Percentiles rank a stretch among this genome's conserved stretches.
Evolutionary conservation across 1,140 invertebrate genomes (phyloP).

Genomic region (Euura saliciscinereae): DNA sequence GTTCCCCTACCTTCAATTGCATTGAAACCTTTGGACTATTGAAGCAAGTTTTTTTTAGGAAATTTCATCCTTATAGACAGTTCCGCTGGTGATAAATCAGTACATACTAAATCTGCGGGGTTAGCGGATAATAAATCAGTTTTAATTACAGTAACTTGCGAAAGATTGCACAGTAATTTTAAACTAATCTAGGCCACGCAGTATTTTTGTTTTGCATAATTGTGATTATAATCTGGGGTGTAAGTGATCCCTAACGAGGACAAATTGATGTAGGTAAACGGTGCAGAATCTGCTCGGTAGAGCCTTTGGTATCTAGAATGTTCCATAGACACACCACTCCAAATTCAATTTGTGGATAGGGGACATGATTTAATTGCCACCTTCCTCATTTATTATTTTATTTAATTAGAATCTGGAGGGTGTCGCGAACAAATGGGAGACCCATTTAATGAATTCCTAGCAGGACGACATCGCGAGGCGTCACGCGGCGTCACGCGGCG

Average conservation of each 20-base stretch:
- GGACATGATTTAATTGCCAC: constrained; percentile 8
- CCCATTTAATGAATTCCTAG: constrained; percentile 54
- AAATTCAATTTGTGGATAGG: not conserved
- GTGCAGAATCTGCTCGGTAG: not conserved
- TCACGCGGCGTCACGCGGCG: constrained; percentile 32
- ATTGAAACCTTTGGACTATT: too few relatives aligned
- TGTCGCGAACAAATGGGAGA: constrained; percentile 46
- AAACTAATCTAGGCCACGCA: too few relatives aligned
- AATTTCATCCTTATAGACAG: too few relatives aligned
- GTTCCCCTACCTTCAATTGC: too few relatives aligned
- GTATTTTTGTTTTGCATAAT: not conserved
- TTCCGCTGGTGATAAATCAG: too few relatives aligned
- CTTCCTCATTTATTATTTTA: constrained; percentile 48
- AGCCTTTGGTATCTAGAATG: not conserved
- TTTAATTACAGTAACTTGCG: too few relatives aligned
- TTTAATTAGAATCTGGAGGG: constrained; percentile 47
- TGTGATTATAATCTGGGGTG: not conserved
- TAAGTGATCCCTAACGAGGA: not conserved
- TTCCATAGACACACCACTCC: not conserved
- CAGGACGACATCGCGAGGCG: constrained; percentile 48
- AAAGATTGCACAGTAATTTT: too few relatives aligned
- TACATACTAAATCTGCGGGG: too few relatives aligned
- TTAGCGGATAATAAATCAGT: too few relatives aligned
- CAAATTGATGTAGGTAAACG: not conserved
- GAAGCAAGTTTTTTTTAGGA: too few relatives aligned